A percentile compares a stretch with the other conserved stretches of the same genome.
Evolutionary conservation across 2,797 vertebrate genomes (phyloP).

Genomic region (Syndactyla subalaris): DNA sequence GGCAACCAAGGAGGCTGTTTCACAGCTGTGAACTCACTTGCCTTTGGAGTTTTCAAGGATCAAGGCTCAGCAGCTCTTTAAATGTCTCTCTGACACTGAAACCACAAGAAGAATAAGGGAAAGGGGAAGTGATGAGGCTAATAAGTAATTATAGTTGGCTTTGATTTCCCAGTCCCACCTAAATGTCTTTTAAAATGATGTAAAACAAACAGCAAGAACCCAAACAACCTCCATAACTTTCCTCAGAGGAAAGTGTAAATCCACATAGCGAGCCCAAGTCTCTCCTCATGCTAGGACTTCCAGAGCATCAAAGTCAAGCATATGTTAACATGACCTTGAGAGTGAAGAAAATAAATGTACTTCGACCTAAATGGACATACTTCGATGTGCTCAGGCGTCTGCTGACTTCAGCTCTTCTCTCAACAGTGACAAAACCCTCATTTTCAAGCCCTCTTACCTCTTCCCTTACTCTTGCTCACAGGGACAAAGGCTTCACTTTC

Average conservation of each 20-base stretch:
- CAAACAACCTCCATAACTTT: neutral
- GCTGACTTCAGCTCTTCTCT: neutral
- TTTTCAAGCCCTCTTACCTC: neutral
- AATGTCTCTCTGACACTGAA: neutral
- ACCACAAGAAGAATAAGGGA: neutral
- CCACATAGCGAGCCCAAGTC: neutral
- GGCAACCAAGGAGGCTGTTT: neutral
- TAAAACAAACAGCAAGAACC: neutral
- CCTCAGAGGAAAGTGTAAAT: neutral
- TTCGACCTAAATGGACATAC: neutral
- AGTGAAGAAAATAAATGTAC: neutral
- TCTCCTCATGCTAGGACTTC: neutral
- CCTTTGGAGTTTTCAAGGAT: neutral
- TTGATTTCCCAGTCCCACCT: neutral
- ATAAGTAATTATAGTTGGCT: neutral
- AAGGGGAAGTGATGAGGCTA: neutral
- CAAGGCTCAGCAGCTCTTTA: neutral
- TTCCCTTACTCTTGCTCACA: neutral
- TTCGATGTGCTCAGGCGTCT: neutral
- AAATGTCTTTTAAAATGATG: neutral
- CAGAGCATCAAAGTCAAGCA: neutral
- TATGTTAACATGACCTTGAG: neutral
- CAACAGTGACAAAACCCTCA: neutral
- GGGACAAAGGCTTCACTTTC: accelerated
- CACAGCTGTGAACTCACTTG: neutral